A percentile compares a stretch with the other conserved stretches of the same genome.
Evolutionary conservation across 2,797 vertebrate genomes (phyloP).

Genomic region (Uromys caudimaculatus): DNA sequence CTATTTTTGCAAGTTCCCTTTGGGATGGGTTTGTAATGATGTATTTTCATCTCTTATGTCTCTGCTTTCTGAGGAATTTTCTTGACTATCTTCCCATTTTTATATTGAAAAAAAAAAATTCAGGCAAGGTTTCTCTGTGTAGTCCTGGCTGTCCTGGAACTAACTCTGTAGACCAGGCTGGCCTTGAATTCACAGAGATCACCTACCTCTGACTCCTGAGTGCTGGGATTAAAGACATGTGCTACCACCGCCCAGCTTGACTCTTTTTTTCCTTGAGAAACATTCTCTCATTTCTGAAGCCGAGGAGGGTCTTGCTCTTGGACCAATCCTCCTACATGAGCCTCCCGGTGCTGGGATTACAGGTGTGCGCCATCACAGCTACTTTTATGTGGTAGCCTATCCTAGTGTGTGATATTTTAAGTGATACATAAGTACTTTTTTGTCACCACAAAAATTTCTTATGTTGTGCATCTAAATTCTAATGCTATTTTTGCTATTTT

Average conservation of each 20-base stretch:
- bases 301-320: neutral
- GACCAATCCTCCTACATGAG: neutral
- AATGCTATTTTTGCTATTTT: neutral
- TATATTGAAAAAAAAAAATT: neutral
- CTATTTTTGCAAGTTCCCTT: slow-evolving; percentile 13
- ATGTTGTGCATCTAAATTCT: neutral
- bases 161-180: neutral
- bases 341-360: neutral
- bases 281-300: too few species aligned
- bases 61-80: slow-evolving; percentile 37
- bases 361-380: neutral
- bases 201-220: neutral
- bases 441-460: slow-evolving; percentile 19
- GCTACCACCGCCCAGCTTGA: neutral
- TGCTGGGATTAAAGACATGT: neutral
- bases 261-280: neutral
- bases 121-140: neutral
- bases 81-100: slow-evolving; percentile 21
- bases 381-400: neutral
- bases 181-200: neutral
- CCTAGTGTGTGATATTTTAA: slow-evolving; percentile 15
- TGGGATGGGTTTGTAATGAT: slow-evolving; percentile 28
- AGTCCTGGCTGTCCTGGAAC: neutral
- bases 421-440: slow-evolving; percentile 41
- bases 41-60: neutral